Conservation (phyloP, 1,140 invertebrate species). For the Achatina immaculata region DNA sequence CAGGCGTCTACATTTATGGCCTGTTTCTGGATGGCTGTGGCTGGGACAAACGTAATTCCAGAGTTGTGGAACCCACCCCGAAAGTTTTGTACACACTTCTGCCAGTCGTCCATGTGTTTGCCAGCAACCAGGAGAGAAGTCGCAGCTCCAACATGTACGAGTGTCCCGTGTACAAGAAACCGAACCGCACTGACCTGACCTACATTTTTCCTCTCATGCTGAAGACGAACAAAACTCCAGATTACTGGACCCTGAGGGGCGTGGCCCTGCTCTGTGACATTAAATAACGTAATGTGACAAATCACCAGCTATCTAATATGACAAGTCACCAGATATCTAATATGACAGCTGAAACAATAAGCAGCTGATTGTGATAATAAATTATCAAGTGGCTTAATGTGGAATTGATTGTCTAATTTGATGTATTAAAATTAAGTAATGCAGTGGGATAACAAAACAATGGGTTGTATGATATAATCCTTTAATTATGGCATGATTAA, state of each 20-base stretch:
- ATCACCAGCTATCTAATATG: too few relatives aligned
- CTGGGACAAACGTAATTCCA: constrained; percentile 67
- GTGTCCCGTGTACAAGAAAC: constrained; percentile 96
- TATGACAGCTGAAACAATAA: too few relatives aligned
- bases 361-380: too few relatives aligned
- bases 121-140: constrained; percentile 82
- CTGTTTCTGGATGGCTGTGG: constrained; percentile 70
- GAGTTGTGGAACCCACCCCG: constrained; percentile 68
- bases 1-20: constrained; percentile 71
- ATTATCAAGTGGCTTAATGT: too few relatives aligned
- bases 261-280: constrained; percentile 96
- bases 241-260: constrained; percentile 83
- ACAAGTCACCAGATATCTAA: too few relatives aligned
- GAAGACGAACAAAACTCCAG: constrained; percentile 75
- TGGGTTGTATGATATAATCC: too few relatives aligned
- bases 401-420: too few relatives aligned
- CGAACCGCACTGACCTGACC: constrained; percentile 90
- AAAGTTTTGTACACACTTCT: constrained; percentile 69
- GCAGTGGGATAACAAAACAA: too few relatives aligned
- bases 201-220: constrained; percentile 96
- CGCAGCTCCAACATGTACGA: constrained; percentile 93
- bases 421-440: too few relatives aligned
- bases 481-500: too few relatives aligned
- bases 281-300: too few relatives aligned
- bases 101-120: constrained; percentile 85